These are phyloP conservation scores for Sphaerodactylus townsendi DNA, from an alignment of 2,113 vertebrate genomes.

Conservation along the genomic window DNA sequence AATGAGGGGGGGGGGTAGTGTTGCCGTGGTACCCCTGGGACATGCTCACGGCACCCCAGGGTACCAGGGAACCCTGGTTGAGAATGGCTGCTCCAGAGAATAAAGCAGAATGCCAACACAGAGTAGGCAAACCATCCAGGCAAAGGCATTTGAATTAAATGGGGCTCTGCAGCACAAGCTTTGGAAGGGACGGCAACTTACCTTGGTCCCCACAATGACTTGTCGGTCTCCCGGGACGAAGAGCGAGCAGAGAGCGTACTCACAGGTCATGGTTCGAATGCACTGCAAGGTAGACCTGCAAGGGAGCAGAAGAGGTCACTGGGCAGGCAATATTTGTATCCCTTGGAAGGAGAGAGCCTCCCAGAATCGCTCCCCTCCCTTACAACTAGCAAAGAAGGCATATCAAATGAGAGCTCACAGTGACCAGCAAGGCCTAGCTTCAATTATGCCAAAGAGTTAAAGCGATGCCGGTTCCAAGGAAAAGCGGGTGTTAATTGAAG, in stretches of 20 bases:
- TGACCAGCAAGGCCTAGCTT: neutral
- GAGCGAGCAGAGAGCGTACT: conserved; percentile 91
- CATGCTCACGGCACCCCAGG: too few relatives aligned
- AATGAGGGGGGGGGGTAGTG: too few relatives aligned
- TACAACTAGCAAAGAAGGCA: neutral
- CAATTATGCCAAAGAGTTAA: neutral
- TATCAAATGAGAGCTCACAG: neutral
- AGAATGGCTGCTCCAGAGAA: too few relatives aligned
- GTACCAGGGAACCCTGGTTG: too few relatives aligned
- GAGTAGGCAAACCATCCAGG: too few relatives aligned
- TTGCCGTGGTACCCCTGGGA: too few relatives aligned
- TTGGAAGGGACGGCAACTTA: conserved; percentile 45
- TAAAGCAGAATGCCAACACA: too few relatives aligned
- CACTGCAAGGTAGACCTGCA: conserved; percentile 91
- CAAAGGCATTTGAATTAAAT: neutral
- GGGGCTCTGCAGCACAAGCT: neutral
- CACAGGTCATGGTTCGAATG: conserved; percentile 92
- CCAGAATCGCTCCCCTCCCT: neutral
- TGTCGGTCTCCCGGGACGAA: conserved; percentile 96
- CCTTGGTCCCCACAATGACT: conserved; percentile 93
- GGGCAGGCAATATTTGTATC: too few relatives aligned
- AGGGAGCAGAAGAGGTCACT: neutral
- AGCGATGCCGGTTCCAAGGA: neutral
- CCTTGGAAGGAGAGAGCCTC: neutral
- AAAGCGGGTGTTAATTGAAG: neutral